Evolutionary conservation across 2,888 invertebrate species (phyloP), one percentile per base, ranked within the genome.

Genomic region (Cryptocephalus primarius): DNA sequence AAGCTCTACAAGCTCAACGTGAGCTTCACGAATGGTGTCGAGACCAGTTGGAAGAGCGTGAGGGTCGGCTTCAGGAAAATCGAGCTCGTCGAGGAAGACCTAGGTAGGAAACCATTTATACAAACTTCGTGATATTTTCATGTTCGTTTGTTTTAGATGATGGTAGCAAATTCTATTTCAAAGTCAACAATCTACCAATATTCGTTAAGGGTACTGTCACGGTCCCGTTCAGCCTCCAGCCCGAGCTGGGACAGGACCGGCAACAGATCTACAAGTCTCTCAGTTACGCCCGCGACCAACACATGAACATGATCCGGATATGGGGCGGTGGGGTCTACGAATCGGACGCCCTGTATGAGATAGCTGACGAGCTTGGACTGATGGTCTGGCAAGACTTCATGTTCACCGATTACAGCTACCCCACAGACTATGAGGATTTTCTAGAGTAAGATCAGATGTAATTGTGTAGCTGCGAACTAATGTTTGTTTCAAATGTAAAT

Each of bases 1-100:
- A 75, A 75, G 1, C 69, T 96, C 6, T 96, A 96, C 62, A 69
- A 74, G 4, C 62, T 90, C 41, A 71, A 72, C 46, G 73, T 83
- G 1, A 72, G 71, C 1, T 74, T 79, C 34, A 60, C 55, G 11
- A 70, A 65, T 32, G 62, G 69, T 38, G 71, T 75, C 47, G 45
- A 48, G 8, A 38, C 32, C 10, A 47, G 43, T 33, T 11, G 32
- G 9, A 82, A 81, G 63, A 71, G 69, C n/a, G 59, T 85, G 10
- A 75, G 72, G 53, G 76, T 94, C 53, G 96, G 93, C 2, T 95
- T 96, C 63, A 77, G 95, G 58, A 88, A 85, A 0, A 72, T 94
- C 9, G 83, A 91, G 65, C 68, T 97, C 1, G 73, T 92, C 8
- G 87, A 95, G 69, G 78, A 85, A 1, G n/a, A 11, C 9, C 6